Percentiles rank a stretch among this genome's conserved stretches.
These are phyloP conservation scores for Bilobella aurantiaca DNA, from an alignment of 1,140 invertebrate species.

Conservation along the genomic window DNA sequence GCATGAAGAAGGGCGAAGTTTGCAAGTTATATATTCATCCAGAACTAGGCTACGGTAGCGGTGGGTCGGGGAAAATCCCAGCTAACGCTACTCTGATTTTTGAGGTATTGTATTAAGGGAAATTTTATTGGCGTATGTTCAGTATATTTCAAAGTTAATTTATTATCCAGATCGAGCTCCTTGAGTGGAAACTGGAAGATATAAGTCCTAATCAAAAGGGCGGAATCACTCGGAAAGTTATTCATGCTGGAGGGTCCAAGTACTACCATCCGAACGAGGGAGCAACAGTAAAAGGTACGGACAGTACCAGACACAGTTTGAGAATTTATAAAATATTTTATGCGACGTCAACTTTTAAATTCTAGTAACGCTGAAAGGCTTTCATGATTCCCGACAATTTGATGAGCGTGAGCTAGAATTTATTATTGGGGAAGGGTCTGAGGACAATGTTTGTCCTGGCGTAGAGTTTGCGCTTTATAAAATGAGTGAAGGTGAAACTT, in stretches of 20 bases:
- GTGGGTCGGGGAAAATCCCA: slow-evolving; percentile 76
- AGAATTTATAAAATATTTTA: background rate
- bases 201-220: slow-evolving; percentile 69
- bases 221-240: slow-evolving; percentile 61
- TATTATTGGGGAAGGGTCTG: slow-evolving; percentile 71
- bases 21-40: slow-evolving; percentile 72
- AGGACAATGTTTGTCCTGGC: slow-evolving; percentile 63
- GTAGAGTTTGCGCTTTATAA: slow-evolving; percentile 73
- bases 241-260: slow-evolving; percentile 55
- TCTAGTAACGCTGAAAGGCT: slow-evolving; percentile 64
- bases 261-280: slow-evolving; percentile 64
- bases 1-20: slow-evolving; percentile 86
- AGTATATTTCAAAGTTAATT: slow-evolving; percentile 14
- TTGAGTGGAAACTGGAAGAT: slow-evolving; percentile 77
- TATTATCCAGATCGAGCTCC: slow-evolving; percentile 61
- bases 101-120: slow-evolving; percentile 53
- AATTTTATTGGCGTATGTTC: slow-evolving; percentile 4
- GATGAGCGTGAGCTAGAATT: slow-evolving; percentile 70
- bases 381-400: slow-evolving; percentile 55
- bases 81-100: slow-evolving; percentile 80
- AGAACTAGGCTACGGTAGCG: slow-evolving; percentile 81
- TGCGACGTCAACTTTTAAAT: background rate
- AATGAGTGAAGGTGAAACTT: slow-evolving; percentile 73
- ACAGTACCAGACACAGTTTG: too few species aligned
- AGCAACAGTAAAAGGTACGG: slow-evolving; percentile 60